Conservation (phyloP, 2,113 vertebrate genomes). For the Oreochromis spilurus region DNA sequence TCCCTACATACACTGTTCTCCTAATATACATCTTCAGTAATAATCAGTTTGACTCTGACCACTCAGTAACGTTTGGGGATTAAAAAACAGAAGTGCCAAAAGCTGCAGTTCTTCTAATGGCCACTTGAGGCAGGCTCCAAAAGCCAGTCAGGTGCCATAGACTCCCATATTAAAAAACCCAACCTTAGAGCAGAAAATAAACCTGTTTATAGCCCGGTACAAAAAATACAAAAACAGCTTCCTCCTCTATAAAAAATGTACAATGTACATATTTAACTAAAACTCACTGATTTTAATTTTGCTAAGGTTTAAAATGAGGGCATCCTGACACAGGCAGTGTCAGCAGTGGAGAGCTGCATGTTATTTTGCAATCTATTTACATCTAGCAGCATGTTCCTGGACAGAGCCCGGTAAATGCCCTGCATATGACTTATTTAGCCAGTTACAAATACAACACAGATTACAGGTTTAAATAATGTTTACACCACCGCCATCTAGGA, state of each 20-base stretch:
- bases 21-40: accelerated
- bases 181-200: background rate
- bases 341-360: background rate
- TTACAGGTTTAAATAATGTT: background rate
- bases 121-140: background rate
- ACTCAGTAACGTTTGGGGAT: background rate
- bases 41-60: accelerated
- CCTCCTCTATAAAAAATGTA: background rate
- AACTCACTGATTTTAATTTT: background rate
- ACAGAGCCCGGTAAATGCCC: accelerated
- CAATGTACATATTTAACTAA: background rate
- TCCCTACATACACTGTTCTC: background rate
- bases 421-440: background rate
- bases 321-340: background rate
- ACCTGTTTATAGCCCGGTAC: background rate
- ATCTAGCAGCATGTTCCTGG: accelerated
- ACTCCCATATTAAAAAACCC: background rate
- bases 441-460: background rate
- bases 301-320: accelerated
- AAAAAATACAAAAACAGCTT: background rate
- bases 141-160: accelerated
- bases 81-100: background rate
- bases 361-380: background rate
- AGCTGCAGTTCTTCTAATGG: background rate
- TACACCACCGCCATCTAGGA: background rate